These are phyloP conservation scores for Anser brachyrhynchus DNA, from an alignment of 2,113 vertebrate species.

Conservation along the genomic window DNA sequence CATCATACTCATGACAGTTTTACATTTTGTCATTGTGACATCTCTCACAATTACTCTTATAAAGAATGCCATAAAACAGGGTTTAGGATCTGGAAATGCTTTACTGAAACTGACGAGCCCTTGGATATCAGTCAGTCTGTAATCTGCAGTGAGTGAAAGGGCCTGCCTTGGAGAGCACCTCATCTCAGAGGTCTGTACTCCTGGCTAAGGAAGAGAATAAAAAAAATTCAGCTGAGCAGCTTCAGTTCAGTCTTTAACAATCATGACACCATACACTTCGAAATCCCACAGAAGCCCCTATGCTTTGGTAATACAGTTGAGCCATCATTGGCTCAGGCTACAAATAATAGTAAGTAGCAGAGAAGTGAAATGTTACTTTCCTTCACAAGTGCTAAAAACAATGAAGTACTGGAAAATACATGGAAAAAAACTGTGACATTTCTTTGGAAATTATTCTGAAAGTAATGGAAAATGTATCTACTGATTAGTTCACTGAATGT, in stretches of 20 bases:
- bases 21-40: not conserved
- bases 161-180: not conserved
- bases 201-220: not conserved
- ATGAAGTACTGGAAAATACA: not conserved
- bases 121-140: not conserved
- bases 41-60: not conserved
- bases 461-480: not conserved
- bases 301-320: not conserved
- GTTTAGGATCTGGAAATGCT: not conserved
- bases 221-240: not conserved
- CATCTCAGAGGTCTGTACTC: not conserved
- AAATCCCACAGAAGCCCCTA: not conserved
- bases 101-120: not conserved
- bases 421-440: not conserved
- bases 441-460: not conserved
- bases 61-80: not conserved
- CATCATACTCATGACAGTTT: not conserved
- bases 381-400: not conserved
- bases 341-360: not conserved
- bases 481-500: not conserved
- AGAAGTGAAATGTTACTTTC: not conserved
- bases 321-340: not conserved
- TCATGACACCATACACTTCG: not conserved
- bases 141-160: not conserved
- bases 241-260: not conserved